Base-by-base conservation (phyloP, 35 echinoderm and acorn worm genomes). In the Heliocidaris tuberculata region DNA sequence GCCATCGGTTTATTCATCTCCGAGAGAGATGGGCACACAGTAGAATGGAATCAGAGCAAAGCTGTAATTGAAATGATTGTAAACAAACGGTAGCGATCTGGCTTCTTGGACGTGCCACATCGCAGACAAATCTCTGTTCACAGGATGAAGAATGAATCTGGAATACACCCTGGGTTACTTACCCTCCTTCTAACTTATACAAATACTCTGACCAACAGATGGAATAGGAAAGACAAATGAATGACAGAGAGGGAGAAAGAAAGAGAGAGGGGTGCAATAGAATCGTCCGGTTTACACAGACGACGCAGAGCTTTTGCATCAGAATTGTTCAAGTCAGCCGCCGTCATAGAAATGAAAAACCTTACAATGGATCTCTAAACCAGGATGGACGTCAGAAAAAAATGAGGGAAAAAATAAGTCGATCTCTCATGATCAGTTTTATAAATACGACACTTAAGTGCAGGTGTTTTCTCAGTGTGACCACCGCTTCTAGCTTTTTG, bases 1-100 rank as follows among this genome's bases (percentile, higher is more conserved):
- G 65, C 65, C 65, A 78, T 78, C 17, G 65, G 65, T 24, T 78
- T 78, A 78, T 78, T 27, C 27, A 78, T n/a, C 19, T 78, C 65
- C 27, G 21, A 21, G 15, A 19, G 65, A 78, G 21, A 78, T n/a
- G 21, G 65, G 65, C 21, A 56, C 11, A 56, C 52, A 15, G 17
- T 78, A 24, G 27, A 78, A 78, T 78, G 65, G 65, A 78, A 78
- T 78, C 65, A 78, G 65, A 78, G 65, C 65, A 78, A 78, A 78
- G 65, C 65, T 78, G 65, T 78, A 78, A 78, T 78, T 78, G 65
- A 78, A 78, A 78, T 78, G 65, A 78, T 78, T 78, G 65, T 78
- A 78, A 78, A 78, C 65, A 78, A 78, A 78, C 65, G 65, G 65
- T 78, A 78, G 65, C 65, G 65, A 78, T 78, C 21, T 17, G 65